A percentile compares a stretch with the other conserved stretches of the same genome.
Evolutionary conservation across 2,888 invertebrate genomes (phyloP).

Genomic region (Tiliacea citrago): DNA sequence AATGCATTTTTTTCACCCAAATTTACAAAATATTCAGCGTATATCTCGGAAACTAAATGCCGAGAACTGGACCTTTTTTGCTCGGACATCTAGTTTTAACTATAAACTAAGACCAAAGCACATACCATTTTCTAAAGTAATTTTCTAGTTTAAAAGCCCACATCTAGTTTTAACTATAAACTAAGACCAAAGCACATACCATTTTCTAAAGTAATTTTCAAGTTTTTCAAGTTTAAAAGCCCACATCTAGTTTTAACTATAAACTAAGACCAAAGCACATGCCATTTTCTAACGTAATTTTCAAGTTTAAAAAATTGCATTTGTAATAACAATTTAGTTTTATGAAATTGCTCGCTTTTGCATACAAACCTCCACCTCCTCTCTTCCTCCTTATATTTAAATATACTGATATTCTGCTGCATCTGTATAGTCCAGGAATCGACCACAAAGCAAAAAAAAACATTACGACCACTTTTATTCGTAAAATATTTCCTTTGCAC

Average conservation of each 20-base stretch:
- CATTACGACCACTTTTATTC: neutral
- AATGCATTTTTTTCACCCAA: too few relatives aligned
- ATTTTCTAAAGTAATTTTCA: too few relatives aligned
- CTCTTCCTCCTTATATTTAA: conserved; percentile 28
- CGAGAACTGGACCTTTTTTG: too few relatives aligned
- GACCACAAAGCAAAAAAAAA: neutral
- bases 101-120: too few relatives aligned
- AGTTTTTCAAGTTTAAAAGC: too few relatives aligned
- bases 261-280: conserved; percentile 12
- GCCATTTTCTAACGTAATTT: conserved; percentile 44
- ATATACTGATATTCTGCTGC: conserved; percentile 6
- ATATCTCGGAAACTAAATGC: too few relatives aligned
- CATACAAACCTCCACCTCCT: conserved; percentile 24
- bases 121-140: too few relatives aligned
- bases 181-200: too few relatives aligned
- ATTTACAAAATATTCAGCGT: too few relatives aligned
- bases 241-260: neutral
- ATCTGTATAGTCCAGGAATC: neutral
- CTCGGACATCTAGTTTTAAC: too few relatives aligned
- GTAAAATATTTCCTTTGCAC: conserved; percentile 23
- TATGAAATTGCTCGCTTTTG: conserved; percentile 31
- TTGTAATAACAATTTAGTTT: conserved; percentile 52
- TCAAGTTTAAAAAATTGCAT: conserved; percentile 37
- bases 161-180: too few relatives aligned
- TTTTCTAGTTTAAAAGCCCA: too few relatives aligned